These are phyloP conservation scores for Pachyuromys duprasi DNA, from an alignment of 2,797 vertebrate species.

Conservation along the genomic window DNA sequence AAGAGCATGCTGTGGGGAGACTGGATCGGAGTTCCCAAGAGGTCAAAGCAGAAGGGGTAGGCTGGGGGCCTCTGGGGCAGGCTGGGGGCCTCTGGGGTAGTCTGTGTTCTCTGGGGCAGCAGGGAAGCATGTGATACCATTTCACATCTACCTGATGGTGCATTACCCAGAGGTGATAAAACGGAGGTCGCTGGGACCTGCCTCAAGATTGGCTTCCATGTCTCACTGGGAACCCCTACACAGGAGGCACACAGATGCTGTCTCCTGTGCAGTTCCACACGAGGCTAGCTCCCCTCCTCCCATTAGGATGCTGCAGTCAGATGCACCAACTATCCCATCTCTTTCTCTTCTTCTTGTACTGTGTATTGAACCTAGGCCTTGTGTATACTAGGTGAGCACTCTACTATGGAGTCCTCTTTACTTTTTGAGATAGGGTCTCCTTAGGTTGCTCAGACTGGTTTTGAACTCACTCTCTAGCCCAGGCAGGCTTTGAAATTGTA, in stretches of 20 bases:
- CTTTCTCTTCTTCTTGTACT: background rate
- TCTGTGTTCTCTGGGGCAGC: background rate
- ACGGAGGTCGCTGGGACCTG: background rate
- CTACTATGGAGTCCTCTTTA: background rate
- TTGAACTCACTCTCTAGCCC: background rate
- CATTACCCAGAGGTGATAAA: background rate
- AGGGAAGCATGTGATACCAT: background rate
- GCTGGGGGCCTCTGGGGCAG: background rate
- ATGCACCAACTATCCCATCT: background rate
- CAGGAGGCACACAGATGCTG: background rate
- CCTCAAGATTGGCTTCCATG: background rate
- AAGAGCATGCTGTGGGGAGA: slow-evolving; percentile 62
- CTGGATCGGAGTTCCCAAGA: background rate
- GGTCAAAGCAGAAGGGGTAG: background rate
- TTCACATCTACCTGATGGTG: background rate
- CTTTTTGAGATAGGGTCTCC: background rate
- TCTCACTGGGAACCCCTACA: background rate
- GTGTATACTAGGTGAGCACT: background rate
- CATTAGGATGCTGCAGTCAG: background rate
- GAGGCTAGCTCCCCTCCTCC: background rate
- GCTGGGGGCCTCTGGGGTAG: background rate
- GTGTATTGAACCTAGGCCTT: background rate
- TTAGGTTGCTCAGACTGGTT: background rate
- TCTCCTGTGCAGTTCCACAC: background rate
- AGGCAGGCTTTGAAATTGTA: background rate